A percentile compares a stretch with the other conserved stretches of the same genome.
These are phyloP conservation scores for Dioctria rufipes DNA, from an alignment of 2,888 invertebrate species.

Conservation along the genomic window DNA sequence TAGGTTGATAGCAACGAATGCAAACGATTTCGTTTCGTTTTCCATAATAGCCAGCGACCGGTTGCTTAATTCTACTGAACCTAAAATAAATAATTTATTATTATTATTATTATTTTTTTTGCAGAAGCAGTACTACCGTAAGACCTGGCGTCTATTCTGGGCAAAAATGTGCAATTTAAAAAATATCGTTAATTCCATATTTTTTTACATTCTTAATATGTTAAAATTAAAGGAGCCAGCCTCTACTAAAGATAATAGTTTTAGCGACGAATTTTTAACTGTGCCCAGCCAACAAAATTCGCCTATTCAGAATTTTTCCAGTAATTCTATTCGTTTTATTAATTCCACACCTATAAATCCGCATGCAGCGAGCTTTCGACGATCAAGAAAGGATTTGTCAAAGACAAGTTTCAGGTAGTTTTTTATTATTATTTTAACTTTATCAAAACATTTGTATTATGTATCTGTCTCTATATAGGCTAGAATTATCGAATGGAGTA, in stretches of 20 bases:
- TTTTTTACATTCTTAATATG: slow-evolving; percentile 64
- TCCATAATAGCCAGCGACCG: too few relatives aligned
- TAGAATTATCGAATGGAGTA: background rate
- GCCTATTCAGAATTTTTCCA: slow-evolving; percentile 32
- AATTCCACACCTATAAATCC: slow-evolving; percentile 70
- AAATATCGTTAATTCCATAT: slow-evolving; percentile 63
- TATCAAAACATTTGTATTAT: background rate
- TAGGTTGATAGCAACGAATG: too few relatives aligned
- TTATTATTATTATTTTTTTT: slow-evolving; percentile 35
- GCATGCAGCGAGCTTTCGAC: slow-evolving; percentile 63
- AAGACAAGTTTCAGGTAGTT: slow-evolving; percentile 62
- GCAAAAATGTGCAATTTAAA: slow-evolving; percentile 69
- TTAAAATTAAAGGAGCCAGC: slow-evolving; percentile 63
- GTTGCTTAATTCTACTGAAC: too few relatives aligned
- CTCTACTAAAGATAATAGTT: background rate
- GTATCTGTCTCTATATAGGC: background rate
- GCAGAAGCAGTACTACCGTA: slow-evolving; percentile 67
- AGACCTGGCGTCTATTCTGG: slow-evolving; percentile 66
- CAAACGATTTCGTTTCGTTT: too few relatives aligned
- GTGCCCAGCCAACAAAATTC: slow-evolving; percentile 37
- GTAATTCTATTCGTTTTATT: slow-evolving; percentile 47
- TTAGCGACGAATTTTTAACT: slow-evolving; percentile 51
- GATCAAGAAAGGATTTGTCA: slow-evolving; percentile 65
- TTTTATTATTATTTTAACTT: background rate
- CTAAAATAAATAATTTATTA: too few relatives aligned